Evolutionary conservation across 1,140 invertebrate species (phyloP).

Genomic region (Drosophila rufa): DNA sequence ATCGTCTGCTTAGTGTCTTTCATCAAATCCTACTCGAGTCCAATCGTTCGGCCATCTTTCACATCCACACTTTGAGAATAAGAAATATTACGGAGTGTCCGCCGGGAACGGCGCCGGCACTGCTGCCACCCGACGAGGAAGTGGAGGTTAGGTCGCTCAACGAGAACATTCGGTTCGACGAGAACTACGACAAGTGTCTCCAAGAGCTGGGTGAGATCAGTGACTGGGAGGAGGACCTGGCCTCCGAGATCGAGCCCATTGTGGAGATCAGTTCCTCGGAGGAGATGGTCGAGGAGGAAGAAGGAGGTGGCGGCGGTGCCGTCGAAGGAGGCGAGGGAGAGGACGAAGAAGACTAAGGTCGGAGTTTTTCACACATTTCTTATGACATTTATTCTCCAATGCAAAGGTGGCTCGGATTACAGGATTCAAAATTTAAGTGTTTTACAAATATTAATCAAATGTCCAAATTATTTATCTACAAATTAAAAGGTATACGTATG

Average conservation of each 20-base stretch:
- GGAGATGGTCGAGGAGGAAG: constrained; percentile 76
- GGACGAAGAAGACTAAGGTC: constrained; percentile 40
- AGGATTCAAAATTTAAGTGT: not conserved
- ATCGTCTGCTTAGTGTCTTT: constrained; percentile 70
- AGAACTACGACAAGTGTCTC: constrained; percentile 74
- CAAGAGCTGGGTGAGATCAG: constrained; percentile 74
- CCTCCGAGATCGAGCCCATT: constrained; percentile 73
- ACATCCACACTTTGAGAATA: constrained; percentile 65
- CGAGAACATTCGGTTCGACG: constrained; percentile 76
- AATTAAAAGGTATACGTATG: constrained; percentile 13
- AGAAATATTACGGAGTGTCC: constrained; percentile 70
- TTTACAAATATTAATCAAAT: not conserved
- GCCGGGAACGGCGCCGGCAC: constrained; percentile 56
- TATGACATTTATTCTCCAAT: not conserved
- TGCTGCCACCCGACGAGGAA: constrained; percentile 60
- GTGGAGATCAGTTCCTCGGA: constrained; percentile 71
- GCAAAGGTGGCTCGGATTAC: not conserved
- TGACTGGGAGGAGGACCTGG: constrained; percentile 74
- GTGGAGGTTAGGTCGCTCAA: constrained; percentile 70
- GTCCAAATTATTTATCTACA: not conserved
- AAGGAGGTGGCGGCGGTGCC: constrained; percentile 55
- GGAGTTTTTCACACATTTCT: not conserved
- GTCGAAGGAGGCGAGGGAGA: constrained; percentile 59
- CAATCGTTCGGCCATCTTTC: constrained; percentile 72
- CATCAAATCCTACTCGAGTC: constrained; percentile 75